Base-by-base conservation (phyloP, 2,797 vertebrate species). In the Staurois parvus region DNA sequence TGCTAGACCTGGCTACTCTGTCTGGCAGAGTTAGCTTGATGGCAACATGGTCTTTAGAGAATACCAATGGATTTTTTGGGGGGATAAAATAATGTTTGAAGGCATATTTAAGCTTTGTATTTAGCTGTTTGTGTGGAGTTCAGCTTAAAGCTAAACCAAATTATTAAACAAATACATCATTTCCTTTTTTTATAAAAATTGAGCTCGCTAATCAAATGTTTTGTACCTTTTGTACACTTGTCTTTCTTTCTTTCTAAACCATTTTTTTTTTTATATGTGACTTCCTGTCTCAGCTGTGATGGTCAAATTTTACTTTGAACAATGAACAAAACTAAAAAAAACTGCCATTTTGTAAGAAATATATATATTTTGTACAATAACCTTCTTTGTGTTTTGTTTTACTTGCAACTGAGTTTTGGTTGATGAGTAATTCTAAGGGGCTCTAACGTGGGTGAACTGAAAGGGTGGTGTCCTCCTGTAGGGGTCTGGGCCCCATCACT, bases 361-460 rank as follows among this genome's bases (percentile, higher is more conserved):
- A 77, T 37, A 45, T 85, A 48, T 80, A 80, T 85, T 85, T 85
- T 85, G 62, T 75, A 80, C 74, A 64, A 66, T 24, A 45, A 19
- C 45, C 17, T 28, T 69, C 34, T 7, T 66, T 3, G 32, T 42
- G 19, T 12, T 79, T 48, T 42, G 11, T 68, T 45, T 59, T 59
- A 2, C 21, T 59, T 59, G 4, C 21, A 59, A 59, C 6, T 59
- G 21, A 0, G 7, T 59, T 59, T 59, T 21, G 3, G 2, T 59
- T 24, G 19, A 12, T 66, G 4, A 52, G 4, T 0, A 1, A 37
- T 37, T 37, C 8, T 37, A 37, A 37, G 9, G 10, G 37, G 37
- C 10, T 37, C 9, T 37, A 37, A 10, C 10, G 37, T 37, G 37
- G 37, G 37, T 37, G 37, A 10, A 2, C 42, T 45, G 42, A 12